Evolutionary conservation across 2,797 vertebrate genomes (phyloP).

Genomic region (Melopsittacus undulatus): DNA sequence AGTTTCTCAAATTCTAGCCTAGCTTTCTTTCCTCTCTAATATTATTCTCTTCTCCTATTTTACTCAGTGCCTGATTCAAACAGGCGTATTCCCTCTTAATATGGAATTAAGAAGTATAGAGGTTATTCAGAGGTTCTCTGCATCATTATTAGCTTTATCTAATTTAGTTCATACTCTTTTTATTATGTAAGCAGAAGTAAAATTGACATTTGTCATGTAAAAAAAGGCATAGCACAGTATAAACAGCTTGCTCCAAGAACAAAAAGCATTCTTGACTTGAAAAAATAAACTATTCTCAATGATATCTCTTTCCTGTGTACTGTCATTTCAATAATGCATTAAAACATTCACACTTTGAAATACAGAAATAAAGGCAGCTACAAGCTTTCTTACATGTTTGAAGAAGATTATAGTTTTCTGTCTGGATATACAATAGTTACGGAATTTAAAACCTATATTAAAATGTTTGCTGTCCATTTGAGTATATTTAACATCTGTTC

Average conservation of each 20-base stretch:
- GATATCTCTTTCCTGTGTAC: background rate
- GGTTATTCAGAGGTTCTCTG: background rate
- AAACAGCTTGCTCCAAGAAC: background rate
- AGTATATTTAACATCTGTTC: background rate
- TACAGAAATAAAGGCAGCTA: background rate
- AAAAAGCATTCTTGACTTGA: background rate
- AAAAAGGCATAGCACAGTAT: background rate
- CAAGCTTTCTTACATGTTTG: background rate
- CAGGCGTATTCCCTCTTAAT: background rate
- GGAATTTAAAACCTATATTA: background rate
- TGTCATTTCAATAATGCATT: conserved; percentile 11
- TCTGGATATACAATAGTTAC: background rate
- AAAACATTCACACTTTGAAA: background rate
- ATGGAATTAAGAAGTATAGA: background rate
- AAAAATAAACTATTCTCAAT: conserved; percentile 4
- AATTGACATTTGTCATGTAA: background rate
- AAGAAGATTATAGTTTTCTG: background rate
- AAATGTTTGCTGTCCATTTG: background rate
- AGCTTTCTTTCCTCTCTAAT: background rate
- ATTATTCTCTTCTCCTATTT: background rate
- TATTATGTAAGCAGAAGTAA: background rate
- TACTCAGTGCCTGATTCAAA: background rate
- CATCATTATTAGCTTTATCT: background rate
- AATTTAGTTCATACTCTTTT: background rate
- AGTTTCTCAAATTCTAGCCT: background rate